Conservation (phyloP, 2,888 invertebrate species). For the Alsophila aescularia region DNA sequence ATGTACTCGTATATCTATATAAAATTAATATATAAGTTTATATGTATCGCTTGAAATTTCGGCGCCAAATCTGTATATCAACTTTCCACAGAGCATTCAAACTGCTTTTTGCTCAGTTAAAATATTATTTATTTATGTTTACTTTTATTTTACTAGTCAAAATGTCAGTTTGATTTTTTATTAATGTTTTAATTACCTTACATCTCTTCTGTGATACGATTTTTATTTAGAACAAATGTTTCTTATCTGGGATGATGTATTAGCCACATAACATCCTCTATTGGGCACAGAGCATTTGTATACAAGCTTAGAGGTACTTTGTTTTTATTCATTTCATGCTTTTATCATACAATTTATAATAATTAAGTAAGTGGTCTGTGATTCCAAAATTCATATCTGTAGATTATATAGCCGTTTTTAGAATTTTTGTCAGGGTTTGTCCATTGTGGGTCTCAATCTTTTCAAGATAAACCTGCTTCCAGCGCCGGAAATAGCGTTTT, state of each 20-base stretch:
- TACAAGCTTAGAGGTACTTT: constrained; percentile 7
- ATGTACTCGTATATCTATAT: constrained; percentile 19
- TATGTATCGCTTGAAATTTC: constrained; percentile 15
- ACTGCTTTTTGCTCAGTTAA: constrained; percentile 37
- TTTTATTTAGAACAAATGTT: constrained; percentile 72
- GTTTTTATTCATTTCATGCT: constrained; percentile 20
- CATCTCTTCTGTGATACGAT: constrained; percentile 75
- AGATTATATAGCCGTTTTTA: too few relatives aligned
- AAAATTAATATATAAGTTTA: constrained; percentile 19
- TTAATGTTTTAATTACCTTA: constrained; percentile 51
- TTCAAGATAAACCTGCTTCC: background rate
- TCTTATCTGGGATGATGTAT: constrained; percentile 57
- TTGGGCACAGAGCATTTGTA: constrained; percentile 41
- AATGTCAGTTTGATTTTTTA: constrained; percentile 62
- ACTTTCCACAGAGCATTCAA: constrained; percentile 20
- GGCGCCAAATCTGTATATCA: constrained; percentile 13
- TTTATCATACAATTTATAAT: background rate
- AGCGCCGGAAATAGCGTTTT: background rate
- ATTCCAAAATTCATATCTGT: background rate
- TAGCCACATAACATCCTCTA: constrained; percentile 76
- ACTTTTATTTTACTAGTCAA: constrained; percentile 69
- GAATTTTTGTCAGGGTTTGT: background rate
- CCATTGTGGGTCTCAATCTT: too few relatives aligned
- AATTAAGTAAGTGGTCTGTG: background rate
- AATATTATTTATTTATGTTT: constrained; percentile 29